phyloP scores from a whole-genome alignment of 2,888 invertebrate genomes.

The Cryptops parisi region DNA sequence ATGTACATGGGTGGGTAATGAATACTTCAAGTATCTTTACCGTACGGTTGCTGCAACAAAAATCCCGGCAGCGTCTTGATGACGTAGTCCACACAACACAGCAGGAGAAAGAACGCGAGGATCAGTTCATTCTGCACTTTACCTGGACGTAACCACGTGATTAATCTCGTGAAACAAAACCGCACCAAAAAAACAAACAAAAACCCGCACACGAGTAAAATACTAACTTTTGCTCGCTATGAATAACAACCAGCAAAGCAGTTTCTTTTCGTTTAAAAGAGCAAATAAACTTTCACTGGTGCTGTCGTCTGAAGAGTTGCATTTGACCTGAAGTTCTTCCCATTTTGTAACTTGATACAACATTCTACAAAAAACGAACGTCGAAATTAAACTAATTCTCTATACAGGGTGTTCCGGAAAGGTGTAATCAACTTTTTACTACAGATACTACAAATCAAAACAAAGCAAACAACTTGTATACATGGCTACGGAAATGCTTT shows the following conservation, averaged over 20 bases:
- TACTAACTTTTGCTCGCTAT: background rate
- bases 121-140: background rate
- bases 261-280: background rate
- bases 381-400: no score
- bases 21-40: background rate
- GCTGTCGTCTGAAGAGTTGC: background rate
- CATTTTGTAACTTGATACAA: background rate
- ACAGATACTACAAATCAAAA: no score
- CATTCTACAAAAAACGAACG: background rate
- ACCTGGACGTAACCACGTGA: no score
- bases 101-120: background rate
- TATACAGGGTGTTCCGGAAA: no score
- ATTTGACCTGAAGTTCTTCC: background rate
- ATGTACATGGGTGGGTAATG: no score
- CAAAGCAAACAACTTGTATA: no score
- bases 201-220: no score
- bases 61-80: background rate
- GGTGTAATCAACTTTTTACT: no score
- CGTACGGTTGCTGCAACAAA: background rate
- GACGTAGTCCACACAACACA: background rate
- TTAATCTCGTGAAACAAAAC: no score
- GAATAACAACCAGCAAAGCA: background rate
- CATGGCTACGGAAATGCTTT: no score
- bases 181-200: no score
- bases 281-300: background rate